Base-by-base conservation (phyloP, 2,888 invertebrate genomes). In the Acronicta psi region DNA sequence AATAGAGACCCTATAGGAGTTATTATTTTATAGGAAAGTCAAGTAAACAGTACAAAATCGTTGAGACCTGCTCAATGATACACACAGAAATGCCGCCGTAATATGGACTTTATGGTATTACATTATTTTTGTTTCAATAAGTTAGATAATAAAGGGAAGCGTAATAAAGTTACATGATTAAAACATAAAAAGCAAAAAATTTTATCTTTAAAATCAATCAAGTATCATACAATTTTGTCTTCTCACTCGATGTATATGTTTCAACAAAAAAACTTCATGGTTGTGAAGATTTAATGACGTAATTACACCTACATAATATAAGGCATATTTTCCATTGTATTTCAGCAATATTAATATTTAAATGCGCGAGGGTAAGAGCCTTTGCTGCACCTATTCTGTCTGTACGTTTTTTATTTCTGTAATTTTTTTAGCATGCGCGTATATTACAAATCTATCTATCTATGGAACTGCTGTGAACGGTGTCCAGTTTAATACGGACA, bases 31-130 rank as follows among this genome's bases (percentile, higher is more conserved):
- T 47, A 55, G 25, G 37, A 46, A 69, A 49, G 31, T 50, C 44
- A 73, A 47, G 20, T 60, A 55, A 73, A 50, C n/a, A 25, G 10
- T 57, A 76, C 44, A 59, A 73, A 64, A 69, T 53, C 46, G 72
- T 69, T 76, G 84, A 84, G 82, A 64, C 83, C 85, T 64, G 84
- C 82, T 83, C 82, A 82, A 77, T 69, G 56, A 61, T 69, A 79
- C 70, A 65, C 61, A 80, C 77, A 81, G 78, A 77, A 86, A 83
- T 84, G 82, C 76, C 75, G 66, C 66, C 72, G 49, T 60, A 67
- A 56, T 60, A 60, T 65, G 50, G 56, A 63, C 64, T 55, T 51
- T 36, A 16, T 69, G 59, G 29, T 60, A 56, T 53, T 51, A 25
- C 42, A 50, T 41, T 42, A 47, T 63, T 52, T 31, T 44, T 53